A percentile compares a stretch with the other conserved stretches of the same genome.
These are phyloP conservation scores for Amphibalanus amphitrite DNA, from an alignment of 1,140 invertebrate species.

Conservation along the genomic window DNA sequence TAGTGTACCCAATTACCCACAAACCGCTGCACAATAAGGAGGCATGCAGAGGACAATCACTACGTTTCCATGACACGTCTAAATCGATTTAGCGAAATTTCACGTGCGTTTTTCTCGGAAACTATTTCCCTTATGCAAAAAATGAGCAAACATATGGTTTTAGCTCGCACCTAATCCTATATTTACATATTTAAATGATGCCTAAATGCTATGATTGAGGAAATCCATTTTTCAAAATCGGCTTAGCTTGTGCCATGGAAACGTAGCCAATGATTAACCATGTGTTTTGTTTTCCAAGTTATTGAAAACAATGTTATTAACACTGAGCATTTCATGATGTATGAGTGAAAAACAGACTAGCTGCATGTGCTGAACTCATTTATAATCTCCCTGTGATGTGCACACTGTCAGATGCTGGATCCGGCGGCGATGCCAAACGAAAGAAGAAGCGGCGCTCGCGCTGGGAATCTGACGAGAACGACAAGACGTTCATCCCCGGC, in stretches of 20 bases:
- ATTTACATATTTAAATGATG: no score
- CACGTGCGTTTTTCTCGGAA: no score
- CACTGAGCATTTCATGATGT: neutral
- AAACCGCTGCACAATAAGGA: conserved; percentile 64
- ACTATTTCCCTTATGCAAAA: no score
- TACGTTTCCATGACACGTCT: no score
- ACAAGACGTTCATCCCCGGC: conserved; percentile 88
- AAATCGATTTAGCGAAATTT: no score
- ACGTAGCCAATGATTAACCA: conserved; percentile 25
- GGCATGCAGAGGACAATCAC: no score
- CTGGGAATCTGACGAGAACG: conserved; percentile 78
- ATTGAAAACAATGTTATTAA: neutral
- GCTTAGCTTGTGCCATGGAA: no score
- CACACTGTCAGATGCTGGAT: neutral
- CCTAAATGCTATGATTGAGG: no score
- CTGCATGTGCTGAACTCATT: neutral
- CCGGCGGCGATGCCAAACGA: conserved; percentile 13
- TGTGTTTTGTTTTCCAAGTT: no score
- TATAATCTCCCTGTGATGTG: neutral
- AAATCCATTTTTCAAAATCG: no score
- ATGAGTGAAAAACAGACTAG: neutral
- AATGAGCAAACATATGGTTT: no score
- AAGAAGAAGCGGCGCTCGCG: conserved; percentile 54
- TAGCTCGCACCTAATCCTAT: no score
- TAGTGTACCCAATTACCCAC: conserved; percentile 21